These are phyloP conservation scores for Nerophis ophidion DNA, from an alignment of 2,113 vertebrate genomes.

Conservation along the genomic window DNA sequence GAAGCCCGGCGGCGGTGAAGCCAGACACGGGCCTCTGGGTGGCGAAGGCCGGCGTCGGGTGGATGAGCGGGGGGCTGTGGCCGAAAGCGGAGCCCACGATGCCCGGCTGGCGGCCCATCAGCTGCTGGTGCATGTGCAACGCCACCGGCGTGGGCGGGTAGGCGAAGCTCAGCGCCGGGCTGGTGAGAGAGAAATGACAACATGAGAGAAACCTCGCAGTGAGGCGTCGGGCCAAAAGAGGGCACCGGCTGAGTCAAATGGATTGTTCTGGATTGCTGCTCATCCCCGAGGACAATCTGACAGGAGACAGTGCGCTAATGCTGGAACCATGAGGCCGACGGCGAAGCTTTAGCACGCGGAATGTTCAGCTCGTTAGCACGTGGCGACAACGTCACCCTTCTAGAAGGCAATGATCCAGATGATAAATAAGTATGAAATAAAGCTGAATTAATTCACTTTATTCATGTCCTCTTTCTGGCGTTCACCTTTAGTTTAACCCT, in stretches of 20 bases:
- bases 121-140: constrained; percentile 93
- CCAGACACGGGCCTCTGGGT: constrained; percentile 89
- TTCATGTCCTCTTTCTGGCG: too few relatives aligned
- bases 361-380: constrained; percentile 65
- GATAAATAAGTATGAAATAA: constrained; percentile 58
- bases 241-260: constrained; percentile 35
- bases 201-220: background rate
- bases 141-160: constrained; percentile 93
- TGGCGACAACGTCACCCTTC: constrained; percentile 46
- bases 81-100: constrained; percentile 92
- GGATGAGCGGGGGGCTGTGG: constrained; percentile 95
- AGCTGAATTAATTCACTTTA: constrained; percentile 11
- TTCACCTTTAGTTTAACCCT: too few relatives aligned
- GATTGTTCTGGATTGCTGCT: constrained; percentile 63
- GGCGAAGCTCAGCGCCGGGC: constrained; percentile 91
- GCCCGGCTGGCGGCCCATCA: constrained; percentile 88
- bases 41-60: constrained; percentile 90
- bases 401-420: constrained; percentile 48
- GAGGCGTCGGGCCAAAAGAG: constrained; percentile 27
- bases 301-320: constrained; percentile 58
- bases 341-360: constrained; percentile 50
- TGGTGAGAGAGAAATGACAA: constrained; percentile 32
- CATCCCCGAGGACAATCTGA: constrained; percentile 66
- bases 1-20: constrained; percentile 81
- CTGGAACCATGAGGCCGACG: constrained; percentile 51